Base-by-base conservation (phyloP, 2,888 invertebrate genomes). In the Aethes cnicana region DNA sequence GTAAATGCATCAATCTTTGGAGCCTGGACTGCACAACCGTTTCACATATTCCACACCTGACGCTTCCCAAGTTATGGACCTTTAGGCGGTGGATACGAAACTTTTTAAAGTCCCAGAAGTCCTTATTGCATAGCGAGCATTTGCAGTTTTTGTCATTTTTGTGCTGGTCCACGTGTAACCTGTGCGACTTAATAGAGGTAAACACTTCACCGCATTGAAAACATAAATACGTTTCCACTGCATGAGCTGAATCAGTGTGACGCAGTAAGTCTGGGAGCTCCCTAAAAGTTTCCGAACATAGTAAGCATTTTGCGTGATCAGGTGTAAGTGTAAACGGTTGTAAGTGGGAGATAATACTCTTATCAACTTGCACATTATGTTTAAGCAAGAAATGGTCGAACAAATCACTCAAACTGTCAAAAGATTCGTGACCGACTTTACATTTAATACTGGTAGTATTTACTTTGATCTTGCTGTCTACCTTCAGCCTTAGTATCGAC, bases 321-420 rank as follows among this genome's bases (percentile, higher is more conserved):
- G 8, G 1, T 3, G 12, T 30, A 8, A 30, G 5, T 30, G 20
- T 42, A n/a, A 30, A 42, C 11, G 30, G 30, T 20, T 42, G 30
- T 4, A 42, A 12, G 12, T 30, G 8, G 20, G n/a, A n/a, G n/a
- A 42, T n/a, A 14, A 20, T 20, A 7, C 11, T 4, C n/a, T 14
- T 12, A 8, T 18, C 30, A 14, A 18, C 28, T 30, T 12, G 3
- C 2, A 6, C 20, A 20, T n/a, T 20, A n/a, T 42, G 28, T 4
- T 30, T 28, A 8, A 30, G 12, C n/a, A 30, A 9, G 12, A 42
- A 17, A 30, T 42, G 42, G 4, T 42, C 42, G 9, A 42, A 18
- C 5, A 30, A 8, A 3, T 42, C 20, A 7, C 20, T 20, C 5
- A 42, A 30, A n/a, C 17, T 12, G 17, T 3, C 20, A 5, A 42